Base-by-base conservation (phyloP, 2,113 vertebrate species). In the Raja brachyura region DNA sequence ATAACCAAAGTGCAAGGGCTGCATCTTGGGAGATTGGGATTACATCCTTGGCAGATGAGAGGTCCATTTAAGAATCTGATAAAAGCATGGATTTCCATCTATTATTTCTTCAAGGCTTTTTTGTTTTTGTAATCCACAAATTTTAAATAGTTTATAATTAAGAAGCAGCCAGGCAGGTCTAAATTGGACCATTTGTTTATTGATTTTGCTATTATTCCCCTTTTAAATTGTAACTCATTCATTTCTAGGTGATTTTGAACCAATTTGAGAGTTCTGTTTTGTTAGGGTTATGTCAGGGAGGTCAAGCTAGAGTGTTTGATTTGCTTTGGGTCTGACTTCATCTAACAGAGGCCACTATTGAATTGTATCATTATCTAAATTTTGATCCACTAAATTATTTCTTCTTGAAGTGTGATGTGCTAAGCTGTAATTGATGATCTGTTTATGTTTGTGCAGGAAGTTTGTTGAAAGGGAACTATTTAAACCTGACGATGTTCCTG, bases 391-490 rank as follows among this genome's bases (percentile, higher is more conserved):
- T 66, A 13, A 13, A 16, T 7, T 66, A 1, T 18, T 28, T 63
- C n/a, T 9, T 61, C 61, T 86, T 61, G 22, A n/a, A 2, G 28
- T 31, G 28, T 31, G 14, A 63, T 63, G 63, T 54, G 10, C 66
- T 92, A 18, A 39, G 4, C 68, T 92, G 22, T 14, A 54, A 73
- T 92, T 70, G 90, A 74, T 92, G 4, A 14, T 39, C 22, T 92
- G 9, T 92, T 28, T 48, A 54, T 13, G 39, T 73, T 92, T 90
- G 88, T 93, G 94, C 94, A 98, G 97, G 95, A 97, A 96, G 93
- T 98, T 97, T 96, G 97, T 98, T 94, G 97, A 98, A 95, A 96
- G 97, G 81, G 97, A 98, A 94, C 95, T 98, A 94, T 98, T 97
- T 95, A 96, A 96, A 28, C 95, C 96, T 76, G 97, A 97, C 93